Base-by-base conservation (phyloP, 2,888 invertebrate genomes). In the Spialia ferax region DNA sequence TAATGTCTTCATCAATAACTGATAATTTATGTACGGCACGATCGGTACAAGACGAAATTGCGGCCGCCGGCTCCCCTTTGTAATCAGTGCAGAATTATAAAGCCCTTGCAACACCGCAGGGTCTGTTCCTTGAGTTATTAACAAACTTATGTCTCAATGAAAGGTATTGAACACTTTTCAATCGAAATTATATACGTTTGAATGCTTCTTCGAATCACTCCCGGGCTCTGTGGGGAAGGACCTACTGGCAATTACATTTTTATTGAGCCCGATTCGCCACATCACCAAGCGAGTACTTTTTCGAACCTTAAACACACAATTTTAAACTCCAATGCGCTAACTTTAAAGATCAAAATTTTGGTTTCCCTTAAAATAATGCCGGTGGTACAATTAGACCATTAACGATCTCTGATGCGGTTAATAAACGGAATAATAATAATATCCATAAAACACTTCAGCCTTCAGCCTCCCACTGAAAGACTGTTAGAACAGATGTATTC, bases 31-130 rank as follows among this genome's bases (percentile, higher is more conserved):
- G 92, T 89, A 87, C 89, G 82, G 88, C 90, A 89, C 91, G 93
- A 91, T 87, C 90, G 82, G 83, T 90, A 91, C 92, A 91, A 92
- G 93, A 88, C 89, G 88, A 92, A 93, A 93, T 93, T 91, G 94
- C 94, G 94, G 94, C 94, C 94, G 94, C 94, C 94, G 95, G 95
- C 94, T 94, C 93, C 93, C 87, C 90, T 92, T 91, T 92, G 92
- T 92, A 93, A 93, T 93, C 93, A 93, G 89, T 87, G 87, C 88
- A 89, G 87, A 90, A 93, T 93, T 93, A 93, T 92, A 93, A 92
- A 89, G 86, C 88, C 86, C 84, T 88, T 86, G 87, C 87, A 87
- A 83, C 88, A 89, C 91, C 90, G 89, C 88, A 77, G 89, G 90
- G 83, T 84, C 82, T 81, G 83, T 80, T 79, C 77, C 76, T 73